Evolutionary conservation across 2,888 invertebrate genomes (phyloP).

Genomic region (Pinctada fucata): DNA sequence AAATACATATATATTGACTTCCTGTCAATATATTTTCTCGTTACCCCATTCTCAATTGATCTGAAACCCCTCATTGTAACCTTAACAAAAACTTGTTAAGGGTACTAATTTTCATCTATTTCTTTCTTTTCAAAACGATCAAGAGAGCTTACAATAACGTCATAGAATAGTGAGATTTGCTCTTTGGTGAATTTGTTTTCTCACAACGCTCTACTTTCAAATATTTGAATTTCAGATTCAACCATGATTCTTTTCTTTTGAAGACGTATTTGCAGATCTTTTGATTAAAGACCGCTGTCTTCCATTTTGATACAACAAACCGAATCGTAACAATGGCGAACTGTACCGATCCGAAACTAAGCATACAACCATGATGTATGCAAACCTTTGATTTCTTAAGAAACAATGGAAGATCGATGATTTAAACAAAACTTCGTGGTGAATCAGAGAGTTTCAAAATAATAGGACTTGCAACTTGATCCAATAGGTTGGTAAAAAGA

Average conservation of each 20-base stretch:
- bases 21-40: conserved; percentile 30
- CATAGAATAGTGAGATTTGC: conserved; percentile 17
- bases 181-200: conserved; percentile 9
- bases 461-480: too few species aligned
- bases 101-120: conserved; percentile 39
- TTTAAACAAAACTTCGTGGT: too few species aligned
- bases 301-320: conserved; percentile 7
- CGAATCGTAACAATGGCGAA: neutral
- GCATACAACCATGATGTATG: too few species aligned
- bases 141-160: conserved; percentile 15
- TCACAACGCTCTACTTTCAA: conserved; percentile 6
- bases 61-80: conserved; percentile 30
- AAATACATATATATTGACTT: conserved; percentile 23
- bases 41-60: conserved; percentile 33
- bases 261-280: conserved; percentile 32
- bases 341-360: too few species aligned
- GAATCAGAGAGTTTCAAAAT: too few species aligned
- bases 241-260: conserved; percentile 13
- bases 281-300: conserved; percentile 37
- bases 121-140: conserved; percentile 29
- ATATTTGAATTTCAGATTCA: conserved; percentile 20
- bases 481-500: too few species aligned
- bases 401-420: too few species aligned
- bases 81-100: conserved; percentile 32
- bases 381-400: too few species aligned